Evolutionary conservation across 2,888 invertebrate genomes (phyloP), one percentile per base, ranked within the genome.

Genomic region (Ellobium chinense): DNA sequence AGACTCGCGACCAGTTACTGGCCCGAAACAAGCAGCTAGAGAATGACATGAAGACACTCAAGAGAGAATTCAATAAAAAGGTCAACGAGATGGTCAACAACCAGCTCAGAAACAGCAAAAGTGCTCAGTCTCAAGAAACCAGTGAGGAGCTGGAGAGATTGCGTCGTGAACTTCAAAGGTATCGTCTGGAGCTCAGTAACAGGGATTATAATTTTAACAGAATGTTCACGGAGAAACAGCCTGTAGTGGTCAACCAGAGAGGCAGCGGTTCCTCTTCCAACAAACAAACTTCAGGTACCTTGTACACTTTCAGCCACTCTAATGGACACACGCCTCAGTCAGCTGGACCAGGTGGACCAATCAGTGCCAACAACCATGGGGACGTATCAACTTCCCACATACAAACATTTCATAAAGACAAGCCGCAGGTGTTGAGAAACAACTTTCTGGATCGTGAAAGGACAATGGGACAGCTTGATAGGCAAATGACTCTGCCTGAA

Each of bases 141-240:
- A 87, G 88, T 70, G 89, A 91, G 31, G 92, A 92, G 75, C 60
- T 92, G n/a, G 91, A 91, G 74, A 85, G 87, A 70, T 85, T 92
- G 66, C 84, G 90, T 60, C 85, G 87, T 24, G 91, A 92, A 82
- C 86, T 92, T 1, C 88, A 89, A 70, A 83, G 89, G 54, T 92
- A 92, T 79, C 85, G 89, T 29, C 87, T 92, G 81, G 92, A 92
- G 69, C 87, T 92, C 18, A 88, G 86, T 74, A 92, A 92, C 84
- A 76, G 92, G 34, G 92, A 92, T 73, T 83, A 82, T 65, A 92
- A 92, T 83, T 92, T 92, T 82, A 92, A 91, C 85, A 86, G 91
- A 62, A 88, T 92, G 87, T 92, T 92, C 84, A 88, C 88, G 0
- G 90, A 91, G 2, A 85, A 87, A 58, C 87, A 89, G 31, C 91